phyloP scores from a whole-genome alignment of 2,113 vertebrate species.

The Hirundichthys speculiger region DNA sequence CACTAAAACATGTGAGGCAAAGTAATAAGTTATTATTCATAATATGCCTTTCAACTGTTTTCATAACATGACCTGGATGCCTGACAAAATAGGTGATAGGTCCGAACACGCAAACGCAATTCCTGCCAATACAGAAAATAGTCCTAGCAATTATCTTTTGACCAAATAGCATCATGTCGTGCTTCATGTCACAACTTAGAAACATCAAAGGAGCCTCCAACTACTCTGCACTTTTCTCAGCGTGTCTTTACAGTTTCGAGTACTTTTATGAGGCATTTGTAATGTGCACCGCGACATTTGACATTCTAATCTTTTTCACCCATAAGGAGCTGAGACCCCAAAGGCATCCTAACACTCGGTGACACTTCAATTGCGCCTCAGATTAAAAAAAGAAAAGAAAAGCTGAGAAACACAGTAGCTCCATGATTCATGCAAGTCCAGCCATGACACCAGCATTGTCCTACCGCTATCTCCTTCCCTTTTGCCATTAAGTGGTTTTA shows the following conservation, averaged over 20 bases:
- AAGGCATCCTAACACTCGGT: conserved; percentile 58
- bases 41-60: conserved; percentile 10
- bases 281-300: conserved; percentile 55
- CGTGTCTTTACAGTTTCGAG: conserved; percentile 15
- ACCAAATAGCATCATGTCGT: conserved; percentile 6
- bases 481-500: conserved; percentile 74
- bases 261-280: conserved; percentile 44
- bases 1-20: conserved; percentile 25
- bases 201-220: conserved; percentile 24
- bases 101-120: conserved; percentile 22
- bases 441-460: conserved; percentile 56
- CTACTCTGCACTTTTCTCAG: not conserved
- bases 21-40: conserved; percentile 27
- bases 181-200: conserved; percentile 20
- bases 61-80: conserved; percentile 17
- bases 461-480: conserved; percentile 49
- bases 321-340: conserved; percentile 50
- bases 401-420: conserved; percentile 21
- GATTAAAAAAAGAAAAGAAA: conserved; percentile 38
- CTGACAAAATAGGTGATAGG: conserved; percentile 12
- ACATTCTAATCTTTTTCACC: conserved; percentile 60
- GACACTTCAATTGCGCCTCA: conserved; percentile 54
- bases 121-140: conserved; percentile 5
- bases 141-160: not conserved
- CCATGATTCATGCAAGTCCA: conserved; percentile 58